phyloP scores from a whole-genome alignment of 2,113 vertebrate species.

The Riparia riparia region DNA sequence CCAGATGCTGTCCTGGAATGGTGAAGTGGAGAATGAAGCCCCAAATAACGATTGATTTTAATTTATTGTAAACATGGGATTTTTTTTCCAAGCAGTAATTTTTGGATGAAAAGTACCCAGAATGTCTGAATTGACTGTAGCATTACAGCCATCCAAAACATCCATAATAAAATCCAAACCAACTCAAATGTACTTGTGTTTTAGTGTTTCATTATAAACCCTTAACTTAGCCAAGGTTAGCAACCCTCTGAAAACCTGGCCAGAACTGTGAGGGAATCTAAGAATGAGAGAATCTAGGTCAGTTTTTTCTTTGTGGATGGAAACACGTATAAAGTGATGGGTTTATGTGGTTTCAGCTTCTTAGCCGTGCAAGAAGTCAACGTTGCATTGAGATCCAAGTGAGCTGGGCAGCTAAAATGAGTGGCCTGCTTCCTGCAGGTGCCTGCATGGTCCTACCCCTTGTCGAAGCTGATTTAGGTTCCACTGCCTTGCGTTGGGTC shows the following conservation, averaged over 20 bases:
- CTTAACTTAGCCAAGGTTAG: slow-evolving; percentile 64
- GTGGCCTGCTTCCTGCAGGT: neutral
- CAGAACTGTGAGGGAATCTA: slow-evolving; percentile 49
- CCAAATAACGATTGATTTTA: slow-evolving; percentile 59
- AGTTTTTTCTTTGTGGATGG: slow-evolving; percentile 49
- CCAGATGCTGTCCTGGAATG: slow-evolving; percentile 10
- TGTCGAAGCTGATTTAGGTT: neutral
- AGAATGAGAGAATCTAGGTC: slow-evolving; percentile 60
- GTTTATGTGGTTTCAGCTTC: slow-evolving; percentile 4
- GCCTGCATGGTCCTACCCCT: neutral
- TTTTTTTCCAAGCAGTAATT: slow-evolving; percentile 42
- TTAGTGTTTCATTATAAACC: slow-evolving; percentile 73
- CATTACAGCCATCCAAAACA: slow-evolving; percentile 62
- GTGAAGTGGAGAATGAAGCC: neutral
- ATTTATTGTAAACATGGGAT: slow-evolving; percentile 60
- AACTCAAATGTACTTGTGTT: slow-evolving; percentile 43
- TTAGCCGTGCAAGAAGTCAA: neutral
- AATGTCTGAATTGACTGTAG: slow-evolving; percentile 43
- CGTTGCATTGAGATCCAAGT: neutral
- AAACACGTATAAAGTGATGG: slow-evolving; percentile 31
- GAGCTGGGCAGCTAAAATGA: neutral
- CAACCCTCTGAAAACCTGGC: slow-evolving; percentile 50
- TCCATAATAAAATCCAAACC: slow-evolving; percentile 60
- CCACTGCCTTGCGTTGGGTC: neutral
- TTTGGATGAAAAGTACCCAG: slow-evolving; percentile 42